Percentiles rank a stretch among this genome's conserved stretches.
These are phyloP conservation scores for Philotrypesis tridentata DNA, from an alignment of 1,140 invertebrate species.

Conservation along the genomic window DNA sequence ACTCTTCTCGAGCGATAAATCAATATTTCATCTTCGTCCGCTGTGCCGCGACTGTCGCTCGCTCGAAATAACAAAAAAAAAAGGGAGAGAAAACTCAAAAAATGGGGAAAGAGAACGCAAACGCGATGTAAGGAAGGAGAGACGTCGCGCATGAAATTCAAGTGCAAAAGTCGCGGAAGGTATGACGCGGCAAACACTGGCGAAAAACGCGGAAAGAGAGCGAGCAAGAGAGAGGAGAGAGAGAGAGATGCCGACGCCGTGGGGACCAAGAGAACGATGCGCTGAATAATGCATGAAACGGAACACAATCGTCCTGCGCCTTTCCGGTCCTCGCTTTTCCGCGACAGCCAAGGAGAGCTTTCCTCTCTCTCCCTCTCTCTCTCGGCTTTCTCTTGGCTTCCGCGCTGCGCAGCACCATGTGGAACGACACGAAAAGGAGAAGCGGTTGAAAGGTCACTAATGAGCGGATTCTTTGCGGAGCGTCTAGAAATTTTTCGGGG, in stretches of 20 bases:
- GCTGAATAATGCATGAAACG: constrained; percentile 70
- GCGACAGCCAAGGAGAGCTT: constrained; percentile 16
- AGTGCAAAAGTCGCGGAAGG: not conserved
- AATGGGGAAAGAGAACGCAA: not conserved
- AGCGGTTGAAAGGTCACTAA: not conserved
- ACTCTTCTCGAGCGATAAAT: not conserved
- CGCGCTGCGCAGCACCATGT: not conserved
- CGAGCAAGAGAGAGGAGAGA: constrained; percentile 3
- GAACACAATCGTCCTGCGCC: constrained; percentile 67
- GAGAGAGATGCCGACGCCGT: constrained; percentile 38
- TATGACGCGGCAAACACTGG: not conserved
- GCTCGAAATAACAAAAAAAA: no score
- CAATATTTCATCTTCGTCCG: constrained; percentile 27
- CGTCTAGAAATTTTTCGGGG: not conserved
- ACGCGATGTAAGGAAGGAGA: not conserved
- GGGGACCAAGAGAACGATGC: constrained; percentile 60
- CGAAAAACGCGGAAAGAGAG: not conserved
- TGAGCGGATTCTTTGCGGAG: constrained; percentile 14
- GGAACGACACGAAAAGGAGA: not conserved
- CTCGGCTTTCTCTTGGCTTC: not conserved
- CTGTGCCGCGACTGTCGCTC: not conserved
- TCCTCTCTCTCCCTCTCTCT: constrained; percentile 9
- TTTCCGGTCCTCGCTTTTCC: constrained; percentile 22
- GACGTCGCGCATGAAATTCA: constrained; percentile 18
- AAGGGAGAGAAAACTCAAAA: not conserved